Evolutionary conservation across 35 echinoderm and acorn worm genomes (phyloP).

Genomic region (Amphiura filiformis): DNA sequence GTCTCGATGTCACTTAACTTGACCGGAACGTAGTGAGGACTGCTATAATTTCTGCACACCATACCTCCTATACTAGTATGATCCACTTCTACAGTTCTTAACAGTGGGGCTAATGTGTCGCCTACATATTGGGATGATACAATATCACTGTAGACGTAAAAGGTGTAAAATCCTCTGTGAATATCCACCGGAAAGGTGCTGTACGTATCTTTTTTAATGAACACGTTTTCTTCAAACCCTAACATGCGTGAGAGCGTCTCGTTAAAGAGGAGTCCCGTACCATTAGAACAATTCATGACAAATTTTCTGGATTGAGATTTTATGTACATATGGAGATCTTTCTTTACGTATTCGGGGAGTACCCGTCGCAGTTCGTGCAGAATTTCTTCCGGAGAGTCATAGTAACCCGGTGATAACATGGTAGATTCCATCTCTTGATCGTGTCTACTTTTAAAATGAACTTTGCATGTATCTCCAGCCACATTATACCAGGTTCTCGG

Average conservation of each 20-base stretch:
- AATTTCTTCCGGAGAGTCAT: neutral
- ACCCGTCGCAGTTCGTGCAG: neutral
- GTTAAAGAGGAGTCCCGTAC: neutral
- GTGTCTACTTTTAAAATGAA: neutral
- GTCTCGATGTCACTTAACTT: constrained; percentile 35
- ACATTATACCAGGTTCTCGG: constrained; percentile 24
- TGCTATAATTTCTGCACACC: neutral
- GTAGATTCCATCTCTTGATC: neutral
- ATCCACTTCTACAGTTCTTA: constrained; percentile 32
- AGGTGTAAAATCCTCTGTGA: neutral
- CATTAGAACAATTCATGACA: neutral
- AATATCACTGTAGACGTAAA: constrained; percentile 24
- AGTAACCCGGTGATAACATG: constrained; percentile 4
- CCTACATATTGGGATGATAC: constrained; percentile 11
- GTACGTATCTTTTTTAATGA: neutral
- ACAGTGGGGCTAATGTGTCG: constrained; percentile 8
- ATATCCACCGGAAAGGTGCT: neutral
- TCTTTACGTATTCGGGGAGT: neutral
- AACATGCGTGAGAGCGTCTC: neutral
- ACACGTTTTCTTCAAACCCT: neutral
- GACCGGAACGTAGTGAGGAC: constrained; percentile 9
- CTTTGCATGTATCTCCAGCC: neutral
- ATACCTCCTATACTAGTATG: constrained; percentile 3
- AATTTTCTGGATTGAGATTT: neutral
- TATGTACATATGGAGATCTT: neutral